These are phyloP conservation scores for Scrobipalpa costella DNA, from an alignment of 2,888 invertebrate genomes.

Conservation along the genomic window DNA sequence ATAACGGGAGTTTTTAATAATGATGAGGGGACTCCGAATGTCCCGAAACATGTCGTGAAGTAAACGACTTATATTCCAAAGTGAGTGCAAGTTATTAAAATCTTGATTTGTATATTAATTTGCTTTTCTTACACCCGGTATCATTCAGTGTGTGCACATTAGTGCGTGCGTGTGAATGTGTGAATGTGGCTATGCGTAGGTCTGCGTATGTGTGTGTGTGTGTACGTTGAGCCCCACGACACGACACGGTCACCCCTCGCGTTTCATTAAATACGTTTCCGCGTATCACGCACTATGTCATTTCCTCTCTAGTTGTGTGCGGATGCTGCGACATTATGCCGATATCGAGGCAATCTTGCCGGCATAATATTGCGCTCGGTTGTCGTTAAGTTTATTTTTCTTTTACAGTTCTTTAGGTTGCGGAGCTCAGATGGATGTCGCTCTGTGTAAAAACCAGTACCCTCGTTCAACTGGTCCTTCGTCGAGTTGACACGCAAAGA, in stretches of 20 bases:
- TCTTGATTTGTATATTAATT: too few relatives aligned
- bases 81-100: too few relatives aligned
- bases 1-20: too few relatives aligned
- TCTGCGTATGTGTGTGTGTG: conserved; percentile 34
- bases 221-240: conserved; percentile 50
- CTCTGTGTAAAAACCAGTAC: too few relatives aligned
- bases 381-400: neutral
- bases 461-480: too few relatives aligned
- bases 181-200: conserved; percentile 22
- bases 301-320: conserved; percentile 68
- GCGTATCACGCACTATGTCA: conserved; percentile 81
- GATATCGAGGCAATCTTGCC: conserved; percentile 44
- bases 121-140: too few relatives aligned
- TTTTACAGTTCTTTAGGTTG: neutral
- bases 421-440: too few relatives aligned
- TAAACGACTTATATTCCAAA: too few relatives aligned
- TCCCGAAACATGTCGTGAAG: too few relatives aligned
- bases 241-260: conserved; percentile 67
- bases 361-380: neutral
- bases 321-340: conserved; percentile 30
- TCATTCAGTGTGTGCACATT: neutral
- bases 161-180: neutral
- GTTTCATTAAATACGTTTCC: conserved; percentile 81
- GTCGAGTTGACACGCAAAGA: too few relatives aligned
- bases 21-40: too few relatives aligned